Conservation (phyloP, 1,140 invertebrate species). For the Melitaea cinxia region DNA sequence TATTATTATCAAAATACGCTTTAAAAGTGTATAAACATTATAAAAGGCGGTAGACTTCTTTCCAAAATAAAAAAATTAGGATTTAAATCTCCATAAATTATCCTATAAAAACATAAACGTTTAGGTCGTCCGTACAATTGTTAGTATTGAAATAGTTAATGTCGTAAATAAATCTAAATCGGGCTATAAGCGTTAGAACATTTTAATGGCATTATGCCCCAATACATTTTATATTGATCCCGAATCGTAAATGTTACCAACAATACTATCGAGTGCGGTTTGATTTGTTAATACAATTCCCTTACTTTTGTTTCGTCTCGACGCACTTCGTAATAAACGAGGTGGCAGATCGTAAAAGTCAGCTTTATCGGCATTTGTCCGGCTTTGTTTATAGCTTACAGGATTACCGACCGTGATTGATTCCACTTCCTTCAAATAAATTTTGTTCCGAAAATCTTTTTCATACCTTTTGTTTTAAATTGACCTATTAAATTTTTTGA, state of each 20-base stretch:
- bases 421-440: constrained; percentile 66
- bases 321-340: constrained; percentile 65
- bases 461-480: constrained; percentile 56
- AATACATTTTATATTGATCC: constrained; percentile 46
- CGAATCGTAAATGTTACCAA: constrained; percentile 61
- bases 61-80: constrained; percentile 33
- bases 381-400: constrained; percentile 68
- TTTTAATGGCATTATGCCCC: constrained; percentile 57
- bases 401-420: constrained; percentile 73
- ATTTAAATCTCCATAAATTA: constrained; percentile 39
- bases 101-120: constrained; percentile 42
- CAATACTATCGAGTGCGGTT: constrained; percentile 61
- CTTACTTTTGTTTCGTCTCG: constrained; percentile 57
- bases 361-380: constrained; percentile 65
- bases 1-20: background rate
- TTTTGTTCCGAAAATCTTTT: constrained; percentile 49
- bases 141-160: constrained; percentile 44
- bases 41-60: background rate
- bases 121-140: constrained; percentile 42
- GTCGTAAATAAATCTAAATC: constrained; percentile 60
- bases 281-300: constrained; percentile 67
- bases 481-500: constrained; percentile 53
- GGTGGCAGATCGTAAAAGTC: constrained; percentile 74
- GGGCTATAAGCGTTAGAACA: constrained; percentile 51
- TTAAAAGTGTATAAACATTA: background rate